These are phyloP conservation scores for Sycophaga agraensis DNA, from an alignment of 1,140 invertebrate species.

Conservation along the genomic window DNA sequence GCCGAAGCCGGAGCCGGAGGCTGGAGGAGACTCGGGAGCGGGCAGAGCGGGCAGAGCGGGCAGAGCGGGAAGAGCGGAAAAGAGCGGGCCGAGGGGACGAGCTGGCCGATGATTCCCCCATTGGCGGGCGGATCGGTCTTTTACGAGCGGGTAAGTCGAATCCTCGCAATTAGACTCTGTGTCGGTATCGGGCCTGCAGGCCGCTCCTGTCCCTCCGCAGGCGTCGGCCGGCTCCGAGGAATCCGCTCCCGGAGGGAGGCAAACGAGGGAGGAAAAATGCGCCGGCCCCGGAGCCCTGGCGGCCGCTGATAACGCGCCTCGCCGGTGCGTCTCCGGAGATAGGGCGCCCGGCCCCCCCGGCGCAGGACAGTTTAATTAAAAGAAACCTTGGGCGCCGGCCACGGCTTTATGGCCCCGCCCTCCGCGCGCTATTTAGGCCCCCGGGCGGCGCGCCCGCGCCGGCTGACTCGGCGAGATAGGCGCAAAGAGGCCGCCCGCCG, in stretches of 20 bases:
- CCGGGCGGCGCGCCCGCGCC: no score
- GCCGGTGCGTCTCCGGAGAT: not conserved
- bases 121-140: conserved; percentile 8
- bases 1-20: no score
- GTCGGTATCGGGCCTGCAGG: conserved; percentile 29
- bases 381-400: conserved; percentile 46
- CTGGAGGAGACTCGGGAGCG: not conserved
- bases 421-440: no score
- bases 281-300: no score
- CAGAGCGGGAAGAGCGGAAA: not conserved
- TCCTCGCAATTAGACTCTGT: conserved; percentile 32
- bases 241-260: conserved; percentile 18
- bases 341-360: not conserved
- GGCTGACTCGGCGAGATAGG: conserved; percentile 31
- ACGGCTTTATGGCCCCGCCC: not conserved
- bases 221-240: no score
- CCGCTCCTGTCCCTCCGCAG: conserved; percentile 34
- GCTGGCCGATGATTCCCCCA: not conserved
- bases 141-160: conserved; percentile 30
- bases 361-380: conserved; percentile 56
- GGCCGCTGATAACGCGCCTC: not conserved
- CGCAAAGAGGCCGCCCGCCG: conserved; percentile 34
- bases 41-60: not conserved
- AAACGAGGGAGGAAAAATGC: conserved; percentile 5
- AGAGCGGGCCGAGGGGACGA: not conserved